Percentiles rank a stretch among this genome's conserved stretches.
These are phyloP conservation scores for Megalopta genalis DNA, from an alignment of 1,140 invertebrate species.

Conservation along the genomic window DNA sequence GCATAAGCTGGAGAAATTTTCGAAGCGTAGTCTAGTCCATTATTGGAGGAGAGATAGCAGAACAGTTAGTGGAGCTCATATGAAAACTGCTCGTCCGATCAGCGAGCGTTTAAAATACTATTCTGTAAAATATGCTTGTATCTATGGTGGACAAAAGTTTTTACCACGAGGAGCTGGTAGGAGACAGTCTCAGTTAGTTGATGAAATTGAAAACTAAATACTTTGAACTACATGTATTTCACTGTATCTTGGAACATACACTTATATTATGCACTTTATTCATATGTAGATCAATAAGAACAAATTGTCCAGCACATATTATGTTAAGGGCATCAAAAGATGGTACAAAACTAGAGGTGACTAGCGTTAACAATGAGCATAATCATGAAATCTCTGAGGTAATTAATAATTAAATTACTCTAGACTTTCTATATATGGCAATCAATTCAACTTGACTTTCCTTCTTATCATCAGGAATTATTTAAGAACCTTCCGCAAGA, in stretches of 20 bases:
- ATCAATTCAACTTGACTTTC: not conserved
- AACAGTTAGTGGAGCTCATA: constrained; percentile 78
- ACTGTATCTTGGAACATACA: not conserved
- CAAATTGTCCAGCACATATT: constrained; percentile 78
- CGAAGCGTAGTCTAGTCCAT: constrained; percentile 76
- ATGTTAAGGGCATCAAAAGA: constrained; percentile 79
- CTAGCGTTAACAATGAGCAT: constrained; percentile 79
- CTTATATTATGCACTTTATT: constrained; percentile 24
- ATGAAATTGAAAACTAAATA: not conserved
- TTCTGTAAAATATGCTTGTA: constrained; percentile 79
- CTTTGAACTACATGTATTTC: not conserved
- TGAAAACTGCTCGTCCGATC: constrained; percentile 79
- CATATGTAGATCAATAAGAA: constrained; percentile 73
- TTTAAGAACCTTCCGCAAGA: constrained; percentile 78
- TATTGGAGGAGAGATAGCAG: constrained; percentile 79
- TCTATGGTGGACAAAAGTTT: constrained; percentile 79
- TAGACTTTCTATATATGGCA: not conserved
- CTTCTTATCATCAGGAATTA: constrained; percentile 64
- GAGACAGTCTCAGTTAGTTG: constrained; percentile 75
- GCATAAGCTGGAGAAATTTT: constrained; percentile 74
- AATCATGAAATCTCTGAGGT: constrained; percentile 79
- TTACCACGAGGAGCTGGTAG: constrained; percentile 75
- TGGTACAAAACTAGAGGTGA: constrained; percentile 78
- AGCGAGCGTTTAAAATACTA: constrained; percentile 77
- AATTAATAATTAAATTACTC: not conserved